Base-by-base conservation (phyloP, 2,797 vertebrate genomes). In the Acipenser ruthenus region DNA sequence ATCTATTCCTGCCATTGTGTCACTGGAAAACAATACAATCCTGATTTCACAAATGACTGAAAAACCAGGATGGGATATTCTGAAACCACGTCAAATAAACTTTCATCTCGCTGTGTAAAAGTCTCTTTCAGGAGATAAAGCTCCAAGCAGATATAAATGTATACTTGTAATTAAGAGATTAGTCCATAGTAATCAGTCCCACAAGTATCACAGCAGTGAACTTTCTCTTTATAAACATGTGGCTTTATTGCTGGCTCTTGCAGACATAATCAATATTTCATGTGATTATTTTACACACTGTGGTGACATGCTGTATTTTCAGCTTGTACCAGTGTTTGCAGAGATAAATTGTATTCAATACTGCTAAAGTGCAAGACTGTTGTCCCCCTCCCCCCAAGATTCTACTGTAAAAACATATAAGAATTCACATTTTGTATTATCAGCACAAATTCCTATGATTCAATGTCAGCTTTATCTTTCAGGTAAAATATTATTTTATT, bases 261-360 rank as follows among this genome's bases (percentile, higher is more conserved):
- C 52, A 67, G 68, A 62, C 75, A 67, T 67, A 65, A 73, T 70
- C 65, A 66, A 65, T 68, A 70, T 70, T 69, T 67, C 60, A 56
- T 69, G 65, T 71, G 60, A 65, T 61, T 48, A 50, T 65, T 53
- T 58, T n/a, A 62, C 69, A 63, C 69, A 59, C 71, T 75, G 74
- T 68, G 74, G 68, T 67, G 37, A 49, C 56, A 60, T 73, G 55
- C 71, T 73, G 72, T 71, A 73, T 70, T 70, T 18, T 71, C 55
- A 56, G 55, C 55, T 10, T 12, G 55, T 56, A 6, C 55, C 1
- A 55, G 55, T 12, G 55, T 11, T 56, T 56, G 55, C 55, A 68
- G 68, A 72, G 75, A 71, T 72, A 72, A 72, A 67, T 70, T 73
- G 67, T 68, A 72, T 70, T 80, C 79, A 71, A 79, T 79, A 77